Evolutionary conservation across 2,113 vertebrate genomes (phyloP).

Genomic region (Anarhynchus alexandrinus): DNA sequence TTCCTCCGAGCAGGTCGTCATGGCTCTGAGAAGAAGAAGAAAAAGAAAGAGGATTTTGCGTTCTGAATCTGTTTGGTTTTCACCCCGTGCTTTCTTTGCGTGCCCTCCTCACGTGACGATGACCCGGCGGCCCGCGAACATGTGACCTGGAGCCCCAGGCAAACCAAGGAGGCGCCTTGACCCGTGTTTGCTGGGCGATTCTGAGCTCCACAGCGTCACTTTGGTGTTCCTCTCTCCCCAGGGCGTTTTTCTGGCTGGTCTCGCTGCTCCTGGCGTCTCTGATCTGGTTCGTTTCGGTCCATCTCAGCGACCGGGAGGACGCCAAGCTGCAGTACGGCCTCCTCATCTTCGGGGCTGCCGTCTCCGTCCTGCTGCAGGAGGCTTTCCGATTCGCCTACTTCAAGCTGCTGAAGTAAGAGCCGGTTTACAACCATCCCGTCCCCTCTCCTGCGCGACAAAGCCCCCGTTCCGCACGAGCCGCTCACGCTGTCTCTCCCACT

Average conservation of each 20-base stretch:
- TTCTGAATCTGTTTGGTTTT: neutral
- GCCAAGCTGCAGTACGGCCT: constrained; percentile 69
- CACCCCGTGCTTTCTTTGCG: fast-evolving
- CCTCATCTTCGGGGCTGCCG: constrained; percentile 70
- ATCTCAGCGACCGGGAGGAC: constrained; percentile 66
- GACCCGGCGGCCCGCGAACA: too few species aligned
- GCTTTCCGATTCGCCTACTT: constrained; percentile 75
- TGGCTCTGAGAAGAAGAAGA: neutral
- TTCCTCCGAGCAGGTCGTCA: fast-evolving
- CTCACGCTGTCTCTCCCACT: neutral
- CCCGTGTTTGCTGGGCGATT: fast-evolving
- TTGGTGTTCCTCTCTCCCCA: neutral
- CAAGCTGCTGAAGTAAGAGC: constrained; percentile 77
- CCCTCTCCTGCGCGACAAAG: fast-evolving
- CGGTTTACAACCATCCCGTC: fast-evolving
- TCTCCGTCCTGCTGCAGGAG: constrained; percentile 79
- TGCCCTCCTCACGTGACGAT: neutral
- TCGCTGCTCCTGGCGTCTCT: constrained; percentile 75
- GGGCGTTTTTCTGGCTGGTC: constrained; percentile 79
- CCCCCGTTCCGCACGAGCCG: fast-evolving
- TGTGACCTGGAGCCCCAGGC: neutral
- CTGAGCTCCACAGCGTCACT: fast-evolving
- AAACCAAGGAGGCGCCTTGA: too few species aligned
- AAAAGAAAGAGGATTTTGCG: neutral
- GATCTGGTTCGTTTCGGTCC: constrained; percentile 72